These are phyloP conservation scores for Hylaeus volcanicus DNA, from an alignment of 1,140 invertebrate genomes.

Conservation along the genomic window DNA sequence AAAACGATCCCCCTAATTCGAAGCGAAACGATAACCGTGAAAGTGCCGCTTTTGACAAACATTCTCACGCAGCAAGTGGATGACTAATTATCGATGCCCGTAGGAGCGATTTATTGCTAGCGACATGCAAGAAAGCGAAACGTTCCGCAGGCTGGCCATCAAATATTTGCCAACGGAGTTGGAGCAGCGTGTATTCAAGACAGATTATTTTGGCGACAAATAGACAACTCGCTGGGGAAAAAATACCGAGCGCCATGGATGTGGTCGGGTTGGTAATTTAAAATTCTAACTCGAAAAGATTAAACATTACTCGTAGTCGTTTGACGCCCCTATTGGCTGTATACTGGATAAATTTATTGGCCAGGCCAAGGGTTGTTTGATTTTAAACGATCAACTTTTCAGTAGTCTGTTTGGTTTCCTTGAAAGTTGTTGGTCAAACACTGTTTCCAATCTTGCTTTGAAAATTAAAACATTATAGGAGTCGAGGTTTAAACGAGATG, in stretches of 20 bases:
- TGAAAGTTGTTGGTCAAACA: background rate
- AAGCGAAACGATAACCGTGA: no score
- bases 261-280: background rate
- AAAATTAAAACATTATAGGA: no score
- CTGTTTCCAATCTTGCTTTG: no score
- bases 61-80: background rate
- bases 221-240: background rate
- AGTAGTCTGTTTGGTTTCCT: no score
- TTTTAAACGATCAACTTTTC: background rate
- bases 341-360: background rate
- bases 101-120: background rate
- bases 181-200: background rate
- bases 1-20: background rate
- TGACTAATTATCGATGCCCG: conserved; percentile 2
- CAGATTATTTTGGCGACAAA: conserved; percentile 15
- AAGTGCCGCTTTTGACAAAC: background rate
- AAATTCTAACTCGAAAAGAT: conserved; percentile 4
- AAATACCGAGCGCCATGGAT: background rate
- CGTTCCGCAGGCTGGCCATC: no score
- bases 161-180: conserved; percentile 28
- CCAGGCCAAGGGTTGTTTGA: background rate
- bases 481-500: no score
- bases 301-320: background rate
- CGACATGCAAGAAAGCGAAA: background rate
- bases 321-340: conserved; percentile 5